Evolutionary conservation across 1,140 invertebrate genomes (phyloP).

Genomic region (Hetaerina americana): DNA sequence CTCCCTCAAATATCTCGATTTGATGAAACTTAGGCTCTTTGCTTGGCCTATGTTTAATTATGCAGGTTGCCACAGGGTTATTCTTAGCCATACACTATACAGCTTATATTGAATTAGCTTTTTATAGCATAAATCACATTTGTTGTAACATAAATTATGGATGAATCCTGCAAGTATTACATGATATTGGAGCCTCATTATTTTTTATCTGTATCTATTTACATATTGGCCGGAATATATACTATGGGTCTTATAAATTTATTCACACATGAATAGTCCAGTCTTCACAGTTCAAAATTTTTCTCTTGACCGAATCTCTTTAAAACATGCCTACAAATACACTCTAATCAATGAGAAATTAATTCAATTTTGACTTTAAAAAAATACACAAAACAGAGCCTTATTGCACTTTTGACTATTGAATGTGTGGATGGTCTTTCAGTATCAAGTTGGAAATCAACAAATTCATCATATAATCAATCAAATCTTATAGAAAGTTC

Average conservation of each 20-base stretch:
- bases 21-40: constrained; percentile 30
- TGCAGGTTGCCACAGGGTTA: constrained; percentile 42
- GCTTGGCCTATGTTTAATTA: constrained; percentile 41
- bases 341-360: too few relatives aligned
- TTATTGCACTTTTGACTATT: too few relatives aligned
- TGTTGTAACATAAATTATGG: constrained; percentile 24
- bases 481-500: too few relatives aligned
- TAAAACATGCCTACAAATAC: too few relatives aligned
- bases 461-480: too few relatives aligned
- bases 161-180: constrained; percentile 39
- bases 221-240: constrained; percentile 24
- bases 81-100: constrained; percentile 47
- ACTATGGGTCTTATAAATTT: constrained; percentile 22
- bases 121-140: constrained; percentile 29
- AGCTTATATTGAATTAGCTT: constrained; percentile 35
- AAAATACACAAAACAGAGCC: too few relatives aligned
- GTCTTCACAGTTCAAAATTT: constrained; percentile 41
- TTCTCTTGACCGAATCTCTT: too few relatives aligned
- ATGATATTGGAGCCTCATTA: constrained; percentile 33
- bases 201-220: constrained; percentile 26
- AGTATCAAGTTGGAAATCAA: too few relatives aligned
- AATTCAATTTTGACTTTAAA: too few relatives aligned
- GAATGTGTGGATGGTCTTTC: too few relatives aligned
- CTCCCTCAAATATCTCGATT: neutral
- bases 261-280: constrained; percentile 39